Evolutionary conservation across 1,140 invertebrate genomes (phyloP).

Genomic region (Drosophila chauvacae): DNA sequence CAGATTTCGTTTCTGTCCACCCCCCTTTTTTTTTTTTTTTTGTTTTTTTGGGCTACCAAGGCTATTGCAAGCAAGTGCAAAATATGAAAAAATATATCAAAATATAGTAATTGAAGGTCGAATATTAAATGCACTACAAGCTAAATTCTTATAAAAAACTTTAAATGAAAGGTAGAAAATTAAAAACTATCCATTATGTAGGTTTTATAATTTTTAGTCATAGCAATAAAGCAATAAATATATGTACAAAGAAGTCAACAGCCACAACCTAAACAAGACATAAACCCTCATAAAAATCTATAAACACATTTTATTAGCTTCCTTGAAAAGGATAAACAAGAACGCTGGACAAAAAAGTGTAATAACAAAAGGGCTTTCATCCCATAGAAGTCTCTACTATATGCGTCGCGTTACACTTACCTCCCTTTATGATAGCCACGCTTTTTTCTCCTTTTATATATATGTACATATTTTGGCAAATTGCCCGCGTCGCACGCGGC

Average conservation of each 20-base stretch:
- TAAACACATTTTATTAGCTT: not conserved
- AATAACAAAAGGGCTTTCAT: not conserved
- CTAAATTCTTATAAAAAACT: too few relatives aligned
- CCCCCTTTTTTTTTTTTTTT: not conserved
- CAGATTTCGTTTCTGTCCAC: conserved; percentile 17
- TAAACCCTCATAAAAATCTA: not conserved
- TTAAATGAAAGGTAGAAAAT: not conserved
- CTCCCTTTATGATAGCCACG: not conserved
- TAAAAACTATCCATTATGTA: not conserved
- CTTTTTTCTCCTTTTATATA: conserved; percentile 17
- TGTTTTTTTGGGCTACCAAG: conserved; percentile 31
- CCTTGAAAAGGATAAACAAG: not conserved
- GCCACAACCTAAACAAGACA: not conserved
- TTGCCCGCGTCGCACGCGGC: conserved; percentile 36
- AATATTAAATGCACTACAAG: conserved; percentile 1
- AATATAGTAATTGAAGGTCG: not conserved
- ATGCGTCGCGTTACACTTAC: not conserved
- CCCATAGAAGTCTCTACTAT: not conserved
- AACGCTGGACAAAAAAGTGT: not conserved
- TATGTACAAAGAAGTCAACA: not conserved
- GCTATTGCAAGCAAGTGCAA: conserved; percentile 19
- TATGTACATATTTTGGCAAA: conserved; percentile 28
- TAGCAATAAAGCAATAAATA: not conserved
- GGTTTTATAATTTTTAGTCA: not conserved
- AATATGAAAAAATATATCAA: not conserved